Evolutionary conservation across 2,113 vertebrate species (phyloP).

Genomic region (Cyanoliseus patagonus): DNA sequence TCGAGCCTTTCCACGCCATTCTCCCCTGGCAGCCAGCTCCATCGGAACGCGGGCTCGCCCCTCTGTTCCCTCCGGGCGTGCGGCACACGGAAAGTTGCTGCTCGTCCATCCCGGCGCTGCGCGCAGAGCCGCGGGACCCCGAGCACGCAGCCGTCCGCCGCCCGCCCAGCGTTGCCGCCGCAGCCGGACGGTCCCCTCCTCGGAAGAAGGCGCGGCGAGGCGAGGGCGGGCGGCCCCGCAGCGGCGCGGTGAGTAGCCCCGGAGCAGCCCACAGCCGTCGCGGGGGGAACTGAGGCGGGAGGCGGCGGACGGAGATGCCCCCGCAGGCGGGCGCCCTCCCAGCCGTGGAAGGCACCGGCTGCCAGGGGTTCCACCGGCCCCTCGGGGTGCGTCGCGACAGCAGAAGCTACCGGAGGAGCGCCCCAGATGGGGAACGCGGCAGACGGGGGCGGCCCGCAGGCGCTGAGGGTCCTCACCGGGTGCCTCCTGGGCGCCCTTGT

Average conservation of each 20-base stretch:
- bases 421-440: neutral
- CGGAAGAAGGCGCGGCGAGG: neutral
- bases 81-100: neutral
- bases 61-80: neutral
- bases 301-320: neutral
- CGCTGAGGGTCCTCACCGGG: constrained; percentile 71
- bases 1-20: neutral
- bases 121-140: neutral
- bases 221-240: neutral
- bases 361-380: neutral
- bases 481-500: constrained; percentile 80
- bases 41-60: neutral
- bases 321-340: neutral
- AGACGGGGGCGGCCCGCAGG: neutral
- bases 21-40: neutral
- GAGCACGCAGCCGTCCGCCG: neutral
- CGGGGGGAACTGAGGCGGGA: neutral
- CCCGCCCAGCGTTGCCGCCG: neutral
- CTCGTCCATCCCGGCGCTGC: neutral
- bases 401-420: neutral
- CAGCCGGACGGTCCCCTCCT: neutral
- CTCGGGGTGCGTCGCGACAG: neutral
- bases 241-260: neutral
- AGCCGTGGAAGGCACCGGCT: neutral
- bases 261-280: neutral